These are phyloP conservation scores for Pelodiscus sinensis DNA, from an alignment of 2,113 vertebrate genomes.

Conservation along the genomic window DNA sequence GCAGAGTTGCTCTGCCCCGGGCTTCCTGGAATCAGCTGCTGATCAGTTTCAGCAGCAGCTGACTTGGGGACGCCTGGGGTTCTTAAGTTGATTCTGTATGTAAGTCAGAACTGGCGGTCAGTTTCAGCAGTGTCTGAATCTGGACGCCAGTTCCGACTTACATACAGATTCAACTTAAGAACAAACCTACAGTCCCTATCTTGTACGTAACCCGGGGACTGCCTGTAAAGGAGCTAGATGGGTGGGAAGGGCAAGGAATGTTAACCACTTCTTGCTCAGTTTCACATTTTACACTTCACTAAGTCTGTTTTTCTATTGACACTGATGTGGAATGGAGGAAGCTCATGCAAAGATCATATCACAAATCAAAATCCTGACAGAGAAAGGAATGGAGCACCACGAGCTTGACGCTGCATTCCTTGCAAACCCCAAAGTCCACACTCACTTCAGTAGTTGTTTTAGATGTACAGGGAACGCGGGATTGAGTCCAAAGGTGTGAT, in stretches of 20 bases:
- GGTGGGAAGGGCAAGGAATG: slow-evolving; percentile 62
- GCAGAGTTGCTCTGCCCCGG: too few relatives aligned
- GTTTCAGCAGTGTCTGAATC: too few relatives aligned
- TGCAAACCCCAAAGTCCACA: not conserved
- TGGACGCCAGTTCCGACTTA: too few relatives aligned
- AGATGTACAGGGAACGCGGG: not conserved
- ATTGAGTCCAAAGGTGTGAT: fast-evolving
- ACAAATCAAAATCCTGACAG: slow-evolving; percentile 37
- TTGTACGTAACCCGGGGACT: too few relatives aligned
- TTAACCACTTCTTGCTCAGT: slow-evolving; percentile 38
- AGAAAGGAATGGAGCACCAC: slow-evolving; percentile 52
- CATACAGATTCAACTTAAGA: too few relatives aligned
- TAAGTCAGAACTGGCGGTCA: too few relatives aligned
- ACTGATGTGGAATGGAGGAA: slow-evolving; percentile 61
- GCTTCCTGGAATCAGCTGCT: too few relatives aligned
- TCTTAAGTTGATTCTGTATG: too few relatives aligned
- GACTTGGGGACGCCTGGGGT: too few relatives aligned
- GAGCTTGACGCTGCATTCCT: not conserved
- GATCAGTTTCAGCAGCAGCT: too few relatives aligned
- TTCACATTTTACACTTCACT: slow-evolving; percentile 45
- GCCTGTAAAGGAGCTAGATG: slow-evolving; percentile 55
- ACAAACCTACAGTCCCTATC: too few relatives aligned
- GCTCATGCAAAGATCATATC: slow-evolving; percentile 30
- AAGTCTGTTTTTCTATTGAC: slow-evolving; percentile 56
- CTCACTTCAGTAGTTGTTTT: not conserved